Evolutionary conservation across 2,797 vertebrate species (phyloP), one percentile per base, ranked within the genome.

Genomic region (Apogon hyalosoma): DNA sequence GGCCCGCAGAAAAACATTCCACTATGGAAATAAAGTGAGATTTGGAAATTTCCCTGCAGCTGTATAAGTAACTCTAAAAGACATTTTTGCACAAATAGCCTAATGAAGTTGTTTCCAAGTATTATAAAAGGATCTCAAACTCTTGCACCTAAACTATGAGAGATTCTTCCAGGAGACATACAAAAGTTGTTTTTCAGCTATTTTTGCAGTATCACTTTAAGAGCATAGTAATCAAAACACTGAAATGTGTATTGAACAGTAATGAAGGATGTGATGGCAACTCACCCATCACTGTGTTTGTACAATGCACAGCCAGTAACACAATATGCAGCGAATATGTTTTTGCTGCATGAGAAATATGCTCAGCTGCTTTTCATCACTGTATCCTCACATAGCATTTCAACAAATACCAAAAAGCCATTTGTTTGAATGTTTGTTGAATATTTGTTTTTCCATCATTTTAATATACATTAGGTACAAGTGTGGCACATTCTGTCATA

Each of bases 401-500:
- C 75, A 62, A 65, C 77, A 71, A 73, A 80, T 57, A 75, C 50
- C 63, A 78, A 75, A 78, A 74, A 79, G 38, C 18, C 39, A 9
- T 73, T 71, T 73, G 36, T 75, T 60, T 41, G 50, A 80, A 69
- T 81, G 68, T 73, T 82, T 48, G 62, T 82, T 28, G 24, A 28
- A 72, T 70, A 71, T 75, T 77, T 83, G 69, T 60, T 49, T 51
- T 75, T 75, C 53, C 52, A 49, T 75, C 39, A 55, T 69, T 76
- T 85, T 90, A 88, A 88, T 76, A 79, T 69, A 80, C 62, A 75
- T 54, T 88, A 90, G 77, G 69, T 82, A 68, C 65, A 82, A 77
- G 69, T 74, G 65, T 86, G 85, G 69, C 79, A 72, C 75, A 59
- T 75, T 73, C 60, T 86, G 85, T 86, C 85, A 89, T 87, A 84